Base-by-base conservation (phyloP, 2,888 invertebrate genomes). In the Mythimna lalbum region DNA sequence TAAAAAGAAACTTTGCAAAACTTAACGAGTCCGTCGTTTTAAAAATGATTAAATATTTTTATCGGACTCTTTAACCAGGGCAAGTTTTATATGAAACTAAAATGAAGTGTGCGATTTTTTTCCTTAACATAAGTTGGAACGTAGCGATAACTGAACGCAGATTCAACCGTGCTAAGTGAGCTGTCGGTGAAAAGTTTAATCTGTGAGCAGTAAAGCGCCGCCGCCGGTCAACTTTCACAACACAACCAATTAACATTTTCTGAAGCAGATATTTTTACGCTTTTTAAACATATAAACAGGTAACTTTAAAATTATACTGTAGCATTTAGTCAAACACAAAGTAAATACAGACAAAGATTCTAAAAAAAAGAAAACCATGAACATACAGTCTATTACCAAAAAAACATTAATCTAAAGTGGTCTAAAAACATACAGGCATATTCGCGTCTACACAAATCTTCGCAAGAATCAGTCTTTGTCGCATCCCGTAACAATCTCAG, bases 401-500 rank as follows among this genome's bases (percentile, higher is more conserved):
- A n/a, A 63, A 56, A 53, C 64, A 64, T 63, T 53, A 71, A 63
- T 62, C 12, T 4, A 19, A 21, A 33, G 17, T 80, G 57, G 62
- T 50, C 59, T 66, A 31, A 33, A 57, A 55, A 64, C 39, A 71
- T 63, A 76, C 53, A 0, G 21, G 82, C 78, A 75, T 63, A 85
- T 82, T 82, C 85, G 82, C 82, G 84, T 85, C 53, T 56, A 78
- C 82, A 79, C 78, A 80, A 82, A 85, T 83, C 71, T 80, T 79
- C 39, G 64, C 73, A 84, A 76, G 87, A 89, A 91, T 91, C 89
- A 86, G 88, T 90, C 89, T 88, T 88, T 89, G 90, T 91, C 90
- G 87, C 87, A 86, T 81, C 81, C 72, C 73, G 83, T 80, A 83
- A 87, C 87, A 85, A 89, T 89, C 86, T 86, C 80, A 87, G 82